Conservation (phyloP, 2,113 vertebrate genomes). For the Chitala chitala region DNA sequence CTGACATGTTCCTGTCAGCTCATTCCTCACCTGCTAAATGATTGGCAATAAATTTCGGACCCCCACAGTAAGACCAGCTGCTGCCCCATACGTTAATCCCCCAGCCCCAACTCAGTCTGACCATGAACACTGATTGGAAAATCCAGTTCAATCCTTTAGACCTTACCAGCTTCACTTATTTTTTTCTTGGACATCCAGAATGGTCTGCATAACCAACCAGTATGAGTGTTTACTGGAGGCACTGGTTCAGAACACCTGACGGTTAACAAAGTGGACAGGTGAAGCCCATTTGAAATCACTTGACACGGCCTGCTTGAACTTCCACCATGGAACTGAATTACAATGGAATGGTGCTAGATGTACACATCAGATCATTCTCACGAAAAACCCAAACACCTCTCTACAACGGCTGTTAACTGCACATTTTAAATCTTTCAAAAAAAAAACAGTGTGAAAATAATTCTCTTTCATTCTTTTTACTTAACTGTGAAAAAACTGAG, state of each 20-base stretch:
- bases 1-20: background rate
- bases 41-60: background rate
- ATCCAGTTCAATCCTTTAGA: too few relatives aligned
- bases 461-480: background rate
- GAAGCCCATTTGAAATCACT: too few relatives aligned
- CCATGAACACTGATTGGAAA: too few relatives aligned
- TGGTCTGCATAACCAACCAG: background rate
- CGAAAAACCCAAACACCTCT: too few relatives aligned
- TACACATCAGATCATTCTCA: too few relatives aligned
- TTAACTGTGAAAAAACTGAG: background rate
- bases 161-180: too few relatives aligned
- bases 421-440: background rate
- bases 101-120: too few relatives aligned
- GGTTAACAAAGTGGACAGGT: too few relatives aligned
- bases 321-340: too few relatives aligned
- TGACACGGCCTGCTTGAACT: too few relatives aligned
- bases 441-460: background rate
- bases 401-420: background rate
- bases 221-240: background rate
- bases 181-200: too few relatives aligned
- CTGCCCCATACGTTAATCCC: background rate
- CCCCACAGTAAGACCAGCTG: background rate
- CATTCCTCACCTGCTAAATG: background rate
- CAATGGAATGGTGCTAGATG: too few relatives aligned
- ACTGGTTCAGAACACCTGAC: background rate